Conservation (phyloP, 2,888 invertebrate species). For the Ypsolopha scabrella region DNA sequence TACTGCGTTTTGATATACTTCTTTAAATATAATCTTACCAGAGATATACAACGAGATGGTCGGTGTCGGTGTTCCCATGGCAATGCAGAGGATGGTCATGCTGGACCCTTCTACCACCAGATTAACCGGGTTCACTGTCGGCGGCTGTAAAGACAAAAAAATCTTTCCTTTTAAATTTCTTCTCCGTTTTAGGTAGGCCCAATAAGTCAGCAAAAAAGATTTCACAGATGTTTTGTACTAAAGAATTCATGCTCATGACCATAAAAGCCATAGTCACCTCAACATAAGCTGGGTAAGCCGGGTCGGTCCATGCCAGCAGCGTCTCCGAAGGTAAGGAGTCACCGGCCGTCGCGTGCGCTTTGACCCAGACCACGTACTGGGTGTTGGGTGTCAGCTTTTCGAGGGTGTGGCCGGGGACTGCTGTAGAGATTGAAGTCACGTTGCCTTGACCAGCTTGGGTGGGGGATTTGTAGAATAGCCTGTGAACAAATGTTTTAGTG, state of each 20-base stretch:
- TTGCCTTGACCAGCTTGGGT: conserved; percentile 64
- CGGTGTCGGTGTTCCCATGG: conserved; percentile 88
- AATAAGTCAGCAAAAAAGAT: no score
- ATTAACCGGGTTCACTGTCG: conserved; percentile 86
- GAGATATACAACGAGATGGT: conserved; percentile 86
- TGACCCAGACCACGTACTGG: conserved; percentile 84
- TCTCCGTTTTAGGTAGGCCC: no score
- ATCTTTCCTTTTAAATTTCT: no score
- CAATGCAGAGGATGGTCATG: conserved; percentile 88
- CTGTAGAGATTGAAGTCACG: conserved; percentile 73
- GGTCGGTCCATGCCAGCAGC: conserved; percentile 88
- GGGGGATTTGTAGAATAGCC: conserved; percentile 77
- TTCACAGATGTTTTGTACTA: no score
- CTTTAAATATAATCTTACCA: conserved; percentile 48
- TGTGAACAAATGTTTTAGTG: conserved; percentile 27
- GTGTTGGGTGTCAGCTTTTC: conserved; percentile 82
- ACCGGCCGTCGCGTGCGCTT: conserved; percentile 76
- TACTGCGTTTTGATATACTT: background rate
- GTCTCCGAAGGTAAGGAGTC: conserved; percentile 85
- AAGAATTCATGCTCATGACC: no score
- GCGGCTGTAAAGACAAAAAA: conserved; percentile 67
- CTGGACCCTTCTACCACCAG: conserved; percentile 86
- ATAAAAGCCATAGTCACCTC: conserved; percentile 65
- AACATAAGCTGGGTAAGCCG: conserved; percentile 87
- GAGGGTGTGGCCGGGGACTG: conserved; percentile 78